Evolutionary conservation across 1,140 invertebrate genomes (phyloP), one percentile per base, ranked within the genome.

Genomic region (Tetramorium alpestre): DNA sequence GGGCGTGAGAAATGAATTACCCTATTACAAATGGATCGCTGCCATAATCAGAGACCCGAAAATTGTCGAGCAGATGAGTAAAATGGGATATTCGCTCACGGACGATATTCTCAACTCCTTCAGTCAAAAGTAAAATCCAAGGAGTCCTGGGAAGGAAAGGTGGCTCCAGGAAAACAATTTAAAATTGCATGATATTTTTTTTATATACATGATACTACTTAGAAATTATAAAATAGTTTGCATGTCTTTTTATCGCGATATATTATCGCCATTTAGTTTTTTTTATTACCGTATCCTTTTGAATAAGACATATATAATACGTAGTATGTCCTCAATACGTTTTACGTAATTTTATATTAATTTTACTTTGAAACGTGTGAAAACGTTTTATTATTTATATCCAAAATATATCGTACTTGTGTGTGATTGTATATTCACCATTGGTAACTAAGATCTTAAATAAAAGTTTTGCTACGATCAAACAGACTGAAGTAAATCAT

Each of bases 11-110:
- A 96, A 97, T 0, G 97, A 98, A 89, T 96, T 97, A 87, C 96
- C 96, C 0, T 98, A 97, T 90, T 96, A 96, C 13, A 96, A 97
- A 25, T 98, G 98, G 98, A 94, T 98, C 28, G 96, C 97, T 41
- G 95, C 95, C 3, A 94, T 98, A 7, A 95, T 94, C 58, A 96
- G 95, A 44, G 96, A 96, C 72, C 94, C 95, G 11, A 92, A 92
- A n/a, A 95, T 98, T 5, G 95, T 96, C 0, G 96, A 97, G 90
- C 97, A 97, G 93, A 95, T 97, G 94, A 94, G 96, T 70, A 94
- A 96, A 10, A 93, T 96, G 49, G 97, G 97, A 4, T 97, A 97
- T 88, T 82, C 94, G 10, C 85, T 96, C 49, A 93, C 95, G 4
- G 93, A 95, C 0, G 93, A 95, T 0, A 38, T 77, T 6, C 64